Percentiles rank a stretch among this genome's conserved stretches.
Evolutionary conservation across 2,113 vertebrate species (phyloP).

Genomic region (Labrus mixtus): DNA sequence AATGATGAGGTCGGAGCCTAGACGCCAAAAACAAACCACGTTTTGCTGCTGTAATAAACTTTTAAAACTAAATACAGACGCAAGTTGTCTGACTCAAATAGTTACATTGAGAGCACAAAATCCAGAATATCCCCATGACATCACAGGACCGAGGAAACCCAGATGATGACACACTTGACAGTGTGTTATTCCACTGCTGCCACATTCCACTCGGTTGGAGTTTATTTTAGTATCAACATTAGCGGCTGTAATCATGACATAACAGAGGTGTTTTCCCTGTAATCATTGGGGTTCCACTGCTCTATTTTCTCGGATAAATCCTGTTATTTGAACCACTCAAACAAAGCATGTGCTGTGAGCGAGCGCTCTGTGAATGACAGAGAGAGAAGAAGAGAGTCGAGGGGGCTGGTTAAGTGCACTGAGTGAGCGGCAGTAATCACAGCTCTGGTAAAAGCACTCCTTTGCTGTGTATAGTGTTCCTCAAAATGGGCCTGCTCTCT

Average conservation of each 20-base stretch:
- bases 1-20: no score
- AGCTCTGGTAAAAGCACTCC: slow-evolving; percentile 82
- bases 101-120: background rate
- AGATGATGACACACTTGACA: background rate
- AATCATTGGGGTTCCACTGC: slow-evolving; percentile 64
- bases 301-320: slow-evolving; percentile 63
- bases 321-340: slow-evolving; percentile 75
- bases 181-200: background rate
- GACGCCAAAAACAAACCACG: no score
- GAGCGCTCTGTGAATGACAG: slow-evolving; percentile 74
- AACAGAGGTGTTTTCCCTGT: slow-evolving; percentile 61
- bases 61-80: no score
- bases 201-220: background rate
- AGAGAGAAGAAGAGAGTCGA: slow-evolving; percentile 58
- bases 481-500: slow-evolving; percentile 61
- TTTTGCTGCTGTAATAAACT: no score
- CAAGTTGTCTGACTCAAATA: no score
- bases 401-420: slow-evolving; percentile 82
- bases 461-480: slow-evolving; percentile 71
- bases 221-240: slow-evolving; percentile 20
- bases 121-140: background rate
- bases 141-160: background rate
- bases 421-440: slow-evolving; percentile 81
- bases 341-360: slow-evolving; percentile 55
- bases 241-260: slow-evolving; percentile 45